phyloP scores from a whole-genome alignment of 2,888 invertebrate genomes.

The Anthrax anthrax region DNA sequence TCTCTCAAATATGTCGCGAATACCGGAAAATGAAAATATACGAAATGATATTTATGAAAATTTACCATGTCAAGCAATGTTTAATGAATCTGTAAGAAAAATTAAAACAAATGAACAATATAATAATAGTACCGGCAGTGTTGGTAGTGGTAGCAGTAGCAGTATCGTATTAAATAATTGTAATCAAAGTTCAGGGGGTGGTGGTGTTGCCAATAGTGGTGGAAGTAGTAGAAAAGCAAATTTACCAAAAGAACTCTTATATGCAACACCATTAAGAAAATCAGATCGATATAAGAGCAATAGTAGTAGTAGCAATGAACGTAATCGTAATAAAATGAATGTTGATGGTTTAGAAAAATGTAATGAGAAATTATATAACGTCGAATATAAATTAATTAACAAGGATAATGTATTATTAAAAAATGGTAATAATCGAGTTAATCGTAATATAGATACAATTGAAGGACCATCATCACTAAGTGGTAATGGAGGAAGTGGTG shows the following conservation, averaged over 20 bases:
- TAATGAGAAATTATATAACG: constrained; percentile 26
- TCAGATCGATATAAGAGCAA: constrained; percentile 33
- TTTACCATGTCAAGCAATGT: constrained; percentile 34
- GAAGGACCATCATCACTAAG: background rate
- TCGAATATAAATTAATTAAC: constrained; percentile 23
- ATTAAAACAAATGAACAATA: constrained; percentile 19
- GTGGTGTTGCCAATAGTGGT: background rate
- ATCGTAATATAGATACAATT: background rate
- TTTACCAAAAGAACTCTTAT: constrained; percentile 32
- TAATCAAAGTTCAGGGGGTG: constrained; percentile 17
- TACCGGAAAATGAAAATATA: constrained; percentile 33
- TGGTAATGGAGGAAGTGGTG: background rate
- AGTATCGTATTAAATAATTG: constrained; percentile 19
- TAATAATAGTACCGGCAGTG: constrained; percentile 10
- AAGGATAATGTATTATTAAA: constrained; percentile 24
- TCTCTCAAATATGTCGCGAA: constrained; percentile 25
- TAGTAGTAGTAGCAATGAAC: constrained; percentile 19
- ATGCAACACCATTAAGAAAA: constrained; percentile 33
- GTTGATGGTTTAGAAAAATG: constrained; percentile 5
- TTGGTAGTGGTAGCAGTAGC: constrained; percentile 9
- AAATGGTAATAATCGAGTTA: constrained; percentile 19
- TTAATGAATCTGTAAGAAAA: constrained; percentile 33
- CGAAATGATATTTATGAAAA: constrained; percentile 35
- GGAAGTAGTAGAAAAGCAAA: constrained; percentile 11
- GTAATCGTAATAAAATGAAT: constrained; percentile 12